A percentile compares a stretch with the other conserved stretches of the same genome.
These are phyloP conservation scores for Labroides dimidiatus DNA, from an alignment of 2,797 vertebrate species.

Conservation along the genomic window DNA sequence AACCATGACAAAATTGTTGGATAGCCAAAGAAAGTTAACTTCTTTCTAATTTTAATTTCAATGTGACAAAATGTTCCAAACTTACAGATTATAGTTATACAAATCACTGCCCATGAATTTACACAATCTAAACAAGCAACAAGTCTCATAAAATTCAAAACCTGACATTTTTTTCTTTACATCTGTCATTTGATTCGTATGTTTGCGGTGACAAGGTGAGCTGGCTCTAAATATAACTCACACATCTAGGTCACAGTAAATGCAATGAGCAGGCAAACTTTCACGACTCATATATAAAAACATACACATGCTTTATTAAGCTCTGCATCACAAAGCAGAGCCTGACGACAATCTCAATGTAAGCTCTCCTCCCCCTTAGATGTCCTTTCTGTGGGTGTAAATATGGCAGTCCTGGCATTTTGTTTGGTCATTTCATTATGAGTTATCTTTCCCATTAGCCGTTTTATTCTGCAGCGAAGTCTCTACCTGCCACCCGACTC, in stretches of 20 bases:
- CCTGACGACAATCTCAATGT: slow-evolving; percentile 45
- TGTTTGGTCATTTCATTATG: slow-evolving; percentile 74
- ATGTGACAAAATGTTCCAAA: no score
- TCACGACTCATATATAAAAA: slow-evolving; percentile 12
- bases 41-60: no score
- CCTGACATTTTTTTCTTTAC: no score
- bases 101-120: no score
- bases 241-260: slow-evolving; percentile 25
- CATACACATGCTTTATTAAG: not conserved
- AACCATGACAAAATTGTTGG: no score
- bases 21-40: no score
- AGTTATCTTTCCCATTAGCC: slow-evolving; percentile 80
- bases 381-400: slow-evolving; percentile 70
- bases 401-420: slow-evolving; percentile 80
- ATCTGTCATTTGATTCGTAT: slow-evolving; percentile 1
- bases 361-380: slow-evolving; percentile 54
- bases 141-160: no score
- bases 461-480: slow-evolving; percentile 62
- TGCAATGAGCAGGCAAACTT: slow-evolving; percentile 3
- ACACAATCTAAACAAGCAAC: no score
- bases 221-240: not conserved
- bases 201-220: not conserved
- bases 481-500: slow-evolving; percentile 63
- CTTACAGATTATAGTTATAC: no score
- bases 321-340: slow-evolving; percentile 48